Evolutionary conservation across 2,888 invertebrate species (phyloP).

Genomic region (Brachyptera putata): DNA sequence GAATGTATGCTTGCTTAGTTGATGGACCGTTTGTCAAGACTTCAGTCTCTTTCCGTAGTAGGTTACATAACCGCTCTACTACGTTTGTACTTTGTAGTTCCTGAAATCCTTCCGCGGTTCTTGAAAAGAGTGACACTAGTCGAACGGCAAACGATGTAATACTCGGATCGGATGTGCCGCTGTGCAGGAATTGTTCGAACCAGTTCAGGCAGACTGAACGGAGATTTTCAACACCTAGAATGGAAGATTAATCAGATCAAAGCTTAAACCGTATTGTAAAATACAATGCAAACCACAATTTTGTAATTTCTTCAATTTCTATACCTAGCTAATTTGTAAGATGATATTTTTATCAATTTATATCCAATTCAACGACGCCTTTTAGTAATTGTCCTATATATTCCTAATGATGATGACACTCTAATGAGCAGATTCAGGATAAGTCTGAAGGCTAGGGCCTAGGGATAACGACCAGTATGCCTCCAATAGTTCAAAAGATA

Average conservation of each 20-base stretch:
- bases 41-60: constrained; percentile 42
- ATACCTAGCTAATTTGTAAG: too few relatives aligned
- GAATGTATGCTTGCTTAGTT: constrained; percentile 62
- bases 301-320: too few relatives aligned
- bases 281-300: too few relatives aligned
- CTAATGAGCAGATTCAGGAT: not conserved
- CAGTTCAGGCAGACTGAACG: constrained; percentile 19
- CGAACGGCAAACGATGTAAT: constrained; percentile 60
- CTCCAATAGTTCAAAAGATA: too few relatives aligned
- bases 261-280: too few relatives aligned
- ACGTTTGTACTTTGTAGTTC: constrained; percentile 50
- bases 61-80: constrained; percentile 42
- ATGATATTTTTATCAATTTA: too few relatives aligned
- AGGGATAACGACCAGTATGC: too few relatives aligned
- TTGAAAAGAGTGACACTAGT: constrained; percentile 55
- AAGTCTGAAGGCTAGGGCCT: too few relatives aligned
- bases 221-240: not conserved
- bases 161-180: constrained; percentile 43
- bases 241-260: too few relatives aligned
- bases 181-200: constrained; percentile 36
- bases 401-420: too few relatives aligned
- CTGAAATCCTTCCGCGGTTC: constrained; percentile 57
- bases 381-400: too few relatives aligned
- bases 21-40: constrained; percentile 57
- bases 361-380: too few relatives aligned